Base-by-base conservation (phyloP, 2,797 vertebrate species). In the Danionella dracula region DNA sequence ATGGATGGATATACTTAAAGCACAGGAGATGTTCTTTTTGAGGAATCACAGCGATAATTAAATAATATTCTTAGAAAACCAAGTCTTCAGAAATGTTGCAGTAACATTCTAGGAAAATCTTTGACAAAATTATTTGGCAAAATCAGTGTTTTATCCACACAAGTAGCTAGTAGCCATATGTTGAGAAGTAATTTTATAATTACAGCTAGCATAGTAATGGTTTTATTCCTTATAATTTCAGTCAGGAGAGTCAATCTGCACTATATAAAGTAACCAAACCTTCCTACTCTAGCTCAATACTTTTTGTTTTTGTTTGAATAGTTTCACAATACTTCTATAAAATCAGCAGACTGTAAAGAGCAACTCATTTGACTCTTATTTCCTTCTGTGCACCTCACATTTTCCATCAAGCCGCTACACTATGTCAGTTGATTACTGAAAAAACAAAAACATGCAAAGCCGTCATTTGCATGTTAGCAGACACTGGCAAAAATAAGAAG, bases 391-490 rank as follows among this genome's bases (percentile, higher is more conserved):
- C 1, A 8, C 11, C 19, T 12, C 27, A 37, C 19, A 53, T 11
- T 44, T 20, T 12, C 8, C 21, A 42, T 40, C 8, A 8, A 10
- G 32, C 32, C 12, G 31, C 40, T 57, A 35, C 23, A 27, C 3
- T 27, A 3, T 21, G 11, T 66, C 41, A 1, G 2, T 37, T 45
- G 32, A 54, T 27, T 37, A 13, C 31, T 11, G 42, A 46, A 70
- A 63, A 72, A 68, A 50, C 42, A 41, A 61, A 49, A 29, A 8
- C 9, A 13, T n/a, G 66, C 0, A 20, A 84, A 85, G 79, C 73
- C 57, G 68, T 75, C 42, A 87, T 88, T 90, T 87, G 87, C 86
- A 63, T 27, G 29, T 70, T 19, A 32, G 15, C 35, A 42, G 41
- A 19, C 31, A 10, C 35, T 13, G 67, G 12, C 71, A 79, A 83